A percentile compares a stretch with the other conserved stretches of the same genome.
phyloP scores from a whole-genome alignment of 2,797 vertebrate genomes.

The Odontamblyopus rebecca region DNA sequence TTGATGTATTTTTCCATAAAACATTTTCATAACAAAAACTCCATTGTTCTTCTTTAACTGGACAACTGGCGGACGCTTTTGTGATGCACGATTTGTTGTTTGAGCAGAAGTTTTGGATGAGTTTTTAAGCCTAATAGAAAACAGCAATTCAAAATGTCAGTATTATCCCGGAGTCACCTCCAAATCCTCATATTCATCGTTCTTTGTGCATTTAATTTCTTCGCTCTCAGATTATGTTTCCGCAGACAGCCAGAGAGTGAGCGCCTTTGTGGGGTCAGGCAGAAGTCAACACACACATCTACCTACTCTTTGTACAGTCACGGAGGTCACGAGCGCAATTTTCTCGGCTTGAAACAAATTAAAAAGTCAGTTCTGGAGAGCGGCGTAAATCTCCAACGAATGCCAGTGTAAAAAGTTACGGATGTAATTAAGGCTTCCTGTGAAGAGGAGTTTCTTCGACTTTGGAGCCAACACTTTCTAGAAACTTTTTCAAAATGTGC shows the following conservation, averaged over 20 bases:
- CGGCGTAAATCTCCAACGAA: conserved; percentile 13
- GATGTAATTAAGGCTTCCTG: conserved; percentile 33
- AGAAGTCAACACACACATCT: conserved; percentile 23
- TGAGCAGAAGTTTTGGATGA: conserved; percentile 12
- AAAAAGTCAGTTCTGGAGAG: conserved; percentile 20
- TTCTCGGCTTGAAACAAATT: conserved; percentile 41
- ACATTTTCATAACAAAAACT: background rate
- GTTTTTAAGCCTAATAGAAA: conserved; percentile 72
- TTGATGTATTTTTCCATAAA: conserved; percentile 7
- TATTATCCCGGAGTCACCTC: conserved; percentile 67
- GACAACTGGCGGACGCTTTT: conserved; percentile 12
- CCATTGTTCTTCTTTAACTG: background rate
- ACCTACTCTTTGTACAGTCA: conserved; percentile 15
- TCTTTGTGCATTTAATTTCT: conserved; percentile 67
- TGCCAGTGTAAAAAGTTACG: conserved; percentile 26
- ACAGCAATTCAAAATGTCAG: conserved; percentile 66
- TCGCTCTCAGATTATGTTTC: conserved; percentile 42
- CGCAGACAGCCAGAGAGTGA: conserved; percentile 25
- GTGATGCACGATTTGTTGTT: conserved; percentile 38
- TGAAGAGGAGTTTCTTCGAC: conserved; percentile 15
- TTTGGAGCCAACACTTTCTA: conserved; percentile 15
- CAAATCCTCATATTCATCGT: conserved; percentile 46
- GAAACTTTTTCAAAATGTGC: background rate
- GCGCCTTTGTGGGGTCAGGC: conserved; percentile 25
- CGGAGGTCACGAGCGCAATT: conserved; percentile 30